Conservation (phyloP, 1,140 invertebrate genomes). For the Dufourea novaeangliae region DNA sequence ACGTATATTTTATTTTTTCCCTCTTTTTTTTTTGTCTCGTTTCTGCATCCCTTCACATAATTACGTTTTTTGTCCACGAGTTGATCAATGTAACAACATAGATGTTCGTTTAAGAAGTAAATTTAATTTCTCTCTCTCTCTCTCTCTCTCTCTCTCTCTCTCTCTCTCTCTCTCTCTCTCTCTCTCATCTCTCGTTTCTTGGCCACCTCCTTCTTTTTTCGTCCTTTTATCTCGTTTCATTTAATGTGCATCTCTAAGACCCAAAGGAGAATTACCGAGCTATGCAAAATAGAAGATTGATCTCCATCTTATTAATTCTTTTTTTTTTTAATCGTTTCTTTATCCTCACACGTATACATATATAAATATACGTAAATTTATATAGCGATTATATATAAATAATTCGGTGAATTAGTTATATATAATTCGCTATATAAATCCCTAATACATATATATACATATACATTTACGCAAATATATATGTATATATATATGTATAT, state of each 20-base stretch:
- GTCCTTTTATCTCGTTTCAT: constrained; percentile 21
- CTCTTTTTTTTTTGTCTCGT: constrained; percentile 45
- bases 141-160: no score
- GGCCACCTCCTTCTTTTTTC: no score
- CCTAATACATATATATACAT: constrained; percentile 73
- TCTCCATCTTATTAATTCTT: constrained; percentile 73
- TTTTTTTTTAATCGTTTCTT: constrained; percentile 58
- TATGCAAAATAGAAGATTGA: constrained; percentile 81
- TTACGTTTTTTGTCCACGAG: constrained; percentile 48
- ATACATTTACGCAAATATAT: constrained; percentile 72
- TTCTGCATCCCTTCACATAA: no score
- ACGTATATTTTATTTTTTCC: constrained; percentile 43
- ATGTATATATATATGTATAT: constrained; percentile 70
- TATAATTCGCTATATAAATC: constrained; percentile 73
- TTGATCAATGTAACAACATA: constrained; percentile 68
- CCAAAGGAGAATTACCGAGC: constrained; percentile 79
- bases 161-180: no score
- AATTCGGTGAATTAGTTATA: constrained; percentile 68
- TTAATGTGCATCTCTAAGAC: constrained; percentile 78
- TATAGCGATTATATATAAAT: constrained; percentile 72
- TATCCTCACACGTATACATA: constrained; percentile 66
- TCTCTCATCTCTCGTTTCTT: no score
- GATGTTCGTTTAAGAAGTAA: constrained; percentile 76
- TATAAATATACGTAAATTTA: constrained; percentile 70
- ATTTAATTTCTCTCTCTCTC: constrained; percentile 49